Evolutionary conservation across 2,888 invertebrate species (phyloP).

Genomic region (Catocala nupta): DNA sequence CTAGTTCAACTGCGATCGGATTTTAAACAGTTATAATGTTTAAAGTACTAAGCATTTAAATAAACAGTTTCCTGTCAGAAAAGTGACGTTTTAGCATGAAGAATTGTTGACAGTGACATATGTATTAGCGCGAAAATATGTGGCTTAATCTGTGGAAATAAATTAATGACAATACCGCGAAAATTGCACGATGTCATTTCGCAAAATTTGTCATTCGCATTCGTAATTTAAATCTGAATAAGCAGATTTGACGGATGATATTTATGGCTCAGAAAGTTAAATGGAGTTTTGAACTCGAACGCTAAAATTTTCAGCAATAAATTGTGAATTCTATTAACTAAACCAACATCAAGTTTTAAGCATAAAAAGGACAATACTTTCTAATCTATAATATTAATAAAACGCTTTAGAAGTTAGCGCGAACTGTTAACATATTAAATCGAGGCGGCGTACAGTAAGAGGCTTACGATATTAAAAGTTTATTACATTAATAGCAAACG

Average conservation of each 20-base stretch:
- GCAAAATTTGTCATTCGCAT: conserved; percentile 24
- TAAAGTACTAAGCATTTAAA: not conserved
- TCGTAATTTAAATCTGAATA: conserved; percentile 24
- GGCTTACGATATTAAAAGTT: conserved; percentile 32
- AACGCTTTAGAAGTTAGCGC: conserved; percentile 27
- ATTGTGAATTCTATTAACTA: conserved; percentile 38
- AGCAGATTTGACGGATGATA: conserved; percentile 40
- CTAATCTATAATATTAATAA: conserved; percentile 33
- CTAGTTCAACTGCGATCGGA: not conserved
- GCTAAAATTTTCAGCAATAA: conserved; percentile 38
- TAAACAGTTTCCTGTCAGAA: conserved; percentile 2
- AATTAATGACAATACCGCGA: conserved; percentile 7
- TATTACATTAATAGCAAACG: conserved; percentile 32
- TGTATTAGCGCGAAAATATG: conserved; percentile 21
- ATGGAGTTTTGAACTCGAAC: conserved; percentile 40
- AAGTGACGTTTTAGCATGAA: not conserved
- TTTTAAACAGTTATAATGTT: not conserved
- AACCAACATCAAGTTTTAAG: conserved; percentile 26
- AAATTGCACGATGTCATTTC: conserved; percentile 23
- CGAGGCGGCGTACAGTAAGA: conserved; percentile 22
- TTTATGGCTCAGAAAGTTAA: conserved; percentile 42
- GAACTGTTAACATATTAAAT: conserved; percentile 28
- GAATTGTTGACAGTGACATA: conserved; percentile 22
- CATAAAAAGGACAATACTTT: conserved; percentile 30
- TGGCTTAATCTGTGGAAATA: conserved; percentile 3